These are phyloP conservation scores for Bufo bufo DNA, from an alignment of 2,113 vertebrate genomes.

Conservation along the genomic window DNA sequence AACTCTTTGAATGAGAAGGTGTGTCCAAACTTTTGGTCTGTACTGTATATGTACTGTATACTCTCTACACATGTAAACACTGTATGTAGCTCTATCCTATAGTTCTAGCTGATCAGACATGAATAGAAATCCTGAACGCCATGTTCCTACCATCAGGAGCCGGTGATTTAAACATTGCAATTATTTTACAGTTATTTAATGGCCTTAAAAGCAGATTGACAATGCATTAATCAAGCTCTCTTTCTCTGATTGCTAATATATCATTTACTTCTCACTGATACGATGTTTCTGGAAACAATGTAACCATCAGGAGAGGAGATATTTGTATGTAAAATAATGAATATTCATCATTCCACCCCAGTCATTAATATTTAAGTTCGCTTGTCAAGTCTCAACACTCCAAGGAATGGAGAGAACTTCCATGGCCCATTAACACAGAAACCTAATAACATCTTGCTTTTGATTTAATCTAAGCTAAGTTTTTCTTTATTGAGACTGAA, in stretches of 20 bases:
- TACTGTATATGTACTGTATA: no score
- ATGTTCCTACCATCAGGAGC: neutral
- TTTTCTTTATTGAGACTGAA: conserved; percentile 22
- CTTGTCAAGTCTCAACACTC: conserved; percentile 45
- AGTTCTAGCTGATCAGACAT: neutral
- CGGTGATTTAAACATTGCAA: neutral
- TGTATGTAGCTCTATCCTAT: neutral
- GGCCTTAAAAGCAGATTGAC: neutral
- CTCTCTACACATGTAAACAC: no score
- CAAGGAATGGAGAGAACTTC: conserved; percentile 33
- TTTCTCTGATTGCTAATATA: conserved; percentile 32
- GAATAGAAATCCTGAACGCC: no score
- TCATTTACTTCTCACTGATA: conserved; percentile 40
- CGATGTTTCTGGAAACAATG: conserved; percentile 35
- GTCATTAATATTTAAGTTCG: conserved; percentile 51
- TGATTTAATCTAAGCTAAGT: conserved; percentile 30
- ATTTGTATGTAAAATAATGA: conserved; percentile 19
- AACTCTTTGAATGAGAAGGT: no score
- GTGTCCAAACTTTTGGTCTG: no score
- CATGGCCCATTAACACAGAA: conserved; percentile 47
- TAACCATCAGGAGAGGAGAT: conserved; percentile 30
- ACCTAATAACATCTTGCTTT: conserved; percentile 36
- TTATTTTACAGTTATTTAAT: conserved; percentile 17
- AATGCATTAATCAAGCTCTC: conserved; percentile 24
- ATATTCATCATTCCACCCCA: conserved; percentile 47